These are phyloP conservation scores for Aspidoscelis tigris DNA, from an alignment of 2,113 vertebrate genomes.

Conservation along the genomic window DNA sequence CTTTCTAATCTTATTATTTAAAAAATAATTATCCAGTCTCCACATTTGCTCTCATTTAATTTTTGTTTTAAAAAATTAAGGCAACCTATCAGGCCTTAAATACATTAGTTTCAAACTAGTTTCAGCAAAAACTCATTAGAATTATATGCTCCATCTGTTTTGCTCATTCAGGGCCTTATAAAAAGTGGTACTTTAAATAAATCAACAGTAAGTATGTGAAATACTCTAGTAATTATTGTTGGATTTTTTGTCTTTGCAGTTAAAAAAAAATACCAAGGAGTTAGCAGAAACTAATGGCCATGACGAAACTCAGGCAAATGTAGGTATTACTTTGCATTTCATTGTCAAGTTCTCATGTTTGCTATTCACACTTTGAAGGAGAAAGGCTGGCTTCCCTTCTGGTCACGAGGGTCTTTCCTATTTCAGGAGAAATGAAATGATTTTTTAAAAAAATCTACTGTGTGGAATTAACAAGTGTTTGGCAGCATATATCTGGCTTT, in stretches of 20 bases:
- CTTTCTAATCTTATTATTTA: constrained; percentile 78
- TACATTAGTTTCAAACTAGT: constrained; percentile 67
- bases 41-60: constrained; percentile 43
- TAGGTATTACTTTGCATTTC: constrained; percentile 68
- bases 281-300: constrained; percentile 81
- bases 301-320: constrained; percentile 80
- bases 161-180: constrained; percentile 69
- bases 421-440: constrained; percentile 64
- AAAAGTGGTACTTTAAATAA: constrained; percentile 67
- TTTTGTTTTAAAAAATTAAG: constrained; percentile 22
- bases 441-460: constrained; percentile 63
- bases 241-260: constrained; percentile 67
- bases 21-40: constrained; percentile 74
- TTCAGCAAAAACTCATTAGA: constrained; percentile 68
- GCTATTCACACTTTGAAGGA: constrained; percentile 27
- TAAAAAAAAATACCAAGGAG: constrained; percentile 83
- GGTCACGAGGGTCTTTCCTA: constrained; percentile 53
- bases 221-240: constrained; percentile 56
- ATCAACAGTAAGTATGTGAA: constrained; percentile 71
- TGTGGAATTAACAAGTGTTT: constrained; percentile 63
- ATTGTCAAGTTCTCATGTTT: constrained; percentile 28
- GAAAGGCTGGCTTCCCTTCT: constrained; percentile 17
- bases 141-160: constrained; percentile 74
- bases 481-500: constrained; percentile 55
- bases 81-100: constrained; percentile 68